Evolutionary conservation across 2,797 vertebrate species (phyloP).

Genomic region (Catamblyrhynchus diadema): DNA sequence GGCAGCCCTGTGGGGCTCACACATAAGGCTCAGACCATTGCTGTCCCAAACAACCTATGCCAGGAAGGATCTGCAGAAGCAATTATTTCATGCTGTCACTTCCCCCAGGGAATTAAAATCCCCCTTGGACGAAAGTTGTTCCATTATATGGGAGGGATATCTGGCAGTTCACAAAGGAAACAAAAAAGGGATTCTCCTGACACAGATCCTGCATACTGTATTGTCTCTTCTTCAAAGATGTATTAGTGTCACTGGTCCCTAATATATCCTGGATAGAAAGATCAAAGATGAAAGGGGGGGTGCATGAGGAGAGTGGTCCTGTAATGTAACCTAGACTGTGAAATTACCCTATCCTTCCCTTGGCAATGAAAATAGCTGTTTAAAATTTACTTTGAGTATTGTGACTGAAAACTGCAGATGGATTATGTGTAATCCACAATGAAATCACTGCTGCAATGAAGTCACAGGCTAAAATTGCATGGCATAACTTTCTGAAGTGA

Average conservation of each 20-base stretch:
- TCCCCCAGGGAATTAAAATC: neutral
- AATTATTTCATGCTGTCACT: neutral
- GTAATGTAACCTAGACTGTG: neutral
- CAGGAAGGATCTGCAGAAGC: neutral
- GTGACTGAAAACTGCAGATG: neutral
- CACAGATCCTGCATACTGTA: neutral
- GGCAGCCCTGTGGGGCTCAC: rapidly evolving
- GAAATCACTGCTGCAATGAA: neutral
- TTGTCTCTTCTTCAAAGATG: neutral
- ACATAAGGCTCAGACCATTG: rapidly evolving
- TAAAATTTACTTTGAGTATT: neutral
- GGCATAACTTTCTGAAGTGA: neutral
- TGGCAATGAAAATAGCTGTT: neutral
- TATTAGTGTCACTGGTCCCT: neutral
- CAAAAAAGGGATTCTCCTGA: neutral
- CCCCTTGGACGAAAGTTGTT: neutral
- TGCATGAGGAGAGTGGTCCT: neutral
- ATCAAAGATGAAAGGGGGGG: neutral
- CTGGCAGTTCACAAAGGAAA: neutral
- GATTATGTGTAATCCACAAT: neutral
- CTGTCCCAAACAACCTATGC: neutral
- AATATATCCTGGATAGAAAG: neutral
- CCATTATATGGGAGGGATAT: too few species aligned
- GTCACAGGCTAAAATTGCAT: neutral
- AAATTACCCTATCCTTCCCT: neutral